A percentile compares a stretch with the other conserved stretches of the same genome.
These are phyloP conservation scores for Polietes domitor DNA, from an alignment of 2,888 invertebrate species.

Conservation along the genomic window DNA sequence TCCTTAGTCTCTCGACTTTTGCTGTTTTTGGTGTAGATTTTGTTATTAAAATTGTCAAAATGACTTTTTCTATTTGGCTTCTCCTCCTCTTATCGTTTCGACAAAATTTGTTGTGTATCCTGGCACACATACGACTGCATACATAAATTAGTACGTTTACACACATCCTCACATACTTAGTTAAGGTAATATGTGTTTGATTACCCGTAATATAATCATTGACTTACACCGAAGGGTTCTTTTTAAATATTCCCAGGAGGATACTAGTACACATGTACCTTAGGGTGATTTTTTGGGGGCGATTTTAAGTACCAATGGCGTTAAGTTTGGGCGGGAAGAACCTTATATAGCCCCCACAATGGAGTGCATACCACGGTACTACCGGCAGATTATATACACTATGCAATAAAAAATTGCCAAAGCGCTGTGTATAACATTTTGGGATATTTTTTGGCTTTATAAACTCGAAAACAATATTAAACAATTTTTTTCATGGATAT, in stretches of 20 bases:
- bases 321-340: no score
- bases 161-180: neutral
- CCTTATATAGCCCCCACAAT: no score
- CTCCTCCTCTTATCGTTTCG: constrained; percentile 31
- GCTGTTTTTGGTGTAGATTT: neutral
- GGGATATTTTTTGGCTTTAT: no score
- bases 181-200: constrained; percentile 58
- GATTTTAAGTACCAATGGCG: no score
- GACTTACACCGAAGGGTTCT: neutral
- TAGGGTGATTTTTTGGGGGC: no score
- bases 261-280: neutral
- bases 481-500: no score
- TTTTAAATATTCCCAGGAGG: constrained; percentile 7
- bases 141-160: neutral
- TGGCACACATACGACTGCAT: neutral
- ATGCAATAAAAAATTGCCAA: no score
- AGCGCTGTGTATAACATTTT: no score
- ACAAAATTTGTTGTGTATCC: neutral
- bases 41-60: constrained; percentile 41
- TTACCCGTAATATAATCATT: constrained; percentile 57
- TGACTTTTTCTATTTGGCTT: constrained; percentile 31
- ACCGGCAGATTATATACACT: no score
- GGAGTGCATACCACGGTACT: no score
- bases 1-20: neutral
- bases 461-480: no score